Evolutionary conservation across 2,797 vertebrate species (phyloP).

Genomic region (Prunella strophiata): DNA sequence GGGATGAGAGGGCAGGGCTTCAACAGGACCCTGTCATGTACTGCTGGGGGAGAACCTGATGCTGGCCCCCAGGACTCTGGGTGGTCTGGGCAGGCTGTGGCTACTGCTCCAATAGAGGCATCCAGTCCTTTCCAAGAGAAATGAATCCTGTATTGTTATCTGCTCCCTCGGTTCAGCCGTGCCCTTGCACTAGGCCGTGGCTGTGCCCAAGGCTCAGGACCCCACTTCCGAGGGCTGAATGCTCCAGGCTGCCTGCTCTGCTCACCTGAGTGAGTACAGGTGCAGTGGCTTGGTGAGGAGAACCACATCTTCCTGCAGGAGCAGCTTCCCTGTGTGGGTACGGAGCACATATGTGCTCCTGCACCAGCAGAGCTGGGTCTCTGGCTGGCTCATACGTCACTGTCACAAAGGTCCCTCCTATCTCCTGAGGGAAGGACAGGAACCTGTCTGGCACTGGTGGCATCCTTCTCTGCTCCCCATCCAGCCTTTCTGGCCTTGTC

Average conservation of each 20-base stretch:
- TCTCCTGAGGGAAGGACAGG: neutral
- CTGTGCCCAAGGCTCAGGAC: neutral
- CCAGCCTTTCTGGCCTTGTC: neutral
- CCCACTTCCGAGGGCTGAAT: neutral
- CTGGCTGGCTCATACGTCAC: neutral
- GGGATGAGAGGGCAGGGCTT: neutral
- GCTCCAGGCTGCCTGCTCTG: neutral
- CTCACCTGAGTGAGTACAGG: neutral
- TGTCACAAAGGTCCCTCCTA: neutral
- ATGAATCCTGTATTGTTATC: neutral
- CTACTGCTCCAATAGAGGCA: neutral
- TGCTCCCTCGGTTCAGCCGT: neutral
- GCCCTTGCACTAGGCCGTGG: neutral
- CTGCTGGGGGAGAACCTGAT: neutral
- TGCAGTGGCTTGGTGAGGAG: neutral
- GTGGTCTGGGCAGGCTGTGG: neutral
- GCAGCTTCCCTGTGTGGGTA: neutral
- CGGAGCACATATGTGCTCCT: neutral
- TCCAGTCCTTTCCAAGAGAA: neutral
- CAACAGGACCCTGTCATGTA: neutral
- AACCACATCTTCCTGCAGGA: neutral
- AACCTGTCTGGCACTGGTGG: neutral
- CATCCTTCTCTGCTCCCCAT: neutral
- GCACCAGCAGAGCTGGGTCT: neutral
- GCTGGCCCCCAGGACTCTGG: neutral